phyloP scores from a whole-genome alignment of 2,888 invertebrate genomes.

The Mechanitis mazaeus region DNA sequence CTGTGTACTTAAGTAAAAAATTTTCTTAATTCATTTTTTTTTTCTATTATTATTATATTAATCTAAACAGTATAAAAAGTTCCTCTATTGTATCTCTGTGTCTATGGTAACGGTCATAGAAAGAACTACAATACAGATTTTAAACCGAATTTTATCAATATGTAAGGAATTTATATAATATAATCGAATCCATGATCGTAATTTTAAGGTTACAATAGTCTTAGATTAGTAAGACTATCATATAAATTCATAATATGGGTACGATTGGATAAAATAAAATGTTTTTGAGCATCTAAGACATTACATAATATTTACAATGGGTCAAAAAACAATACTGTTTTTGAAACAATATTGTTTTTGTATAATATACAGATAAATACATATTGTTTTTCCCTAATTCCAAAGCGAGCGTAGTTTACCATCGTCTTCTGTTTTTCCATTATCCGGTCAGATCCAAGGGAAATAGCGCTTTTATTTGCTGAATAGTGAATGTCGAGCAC shows the following conservation, averaged over 20 bases:
- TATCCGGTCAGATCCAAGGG: constrained; percentile 63
- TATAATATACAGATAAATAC: background rate
- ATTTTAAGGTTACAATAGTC: too few species aligned
- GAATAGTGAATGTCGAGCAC: constrained; percentile 68
- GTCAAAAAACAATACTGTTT: too few species aligned
- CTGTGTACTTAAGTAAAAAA: background rate
- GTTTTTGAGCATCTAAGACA: too few species aligned
- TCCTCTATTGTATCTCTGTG: background rate
- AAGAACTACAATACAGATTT: too few species aligned
- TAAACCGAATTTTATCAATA: too few species aligned
- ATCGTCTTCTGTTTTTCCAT: constrained; percentile 67
- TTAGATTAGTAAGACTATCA: too few species aligned
- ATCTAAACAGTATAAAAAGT: background rate
- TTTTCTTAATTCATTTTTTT: background rate
- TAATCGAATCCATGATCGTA: too few species aligned
- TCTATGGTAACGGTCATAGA: too few species aligned
- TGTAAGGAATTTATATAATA: too few species aligned
- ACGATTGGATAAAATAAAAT: background rate
- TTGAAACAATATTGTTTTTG: background rate
- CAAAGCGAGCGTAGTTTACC: constrained; percentile 33
- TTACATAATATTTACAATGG: too few species aligned
- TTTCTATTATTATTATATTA: background rate
- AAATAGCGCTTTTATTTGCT: constrained; percentile 69
- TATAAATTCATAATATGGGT: too few species aligned
- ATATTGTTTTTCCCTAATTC: constrained; percentile 22